phyloP scores from a whole-genome alignment of 1,140 invertebrate genomes.

The Bombyx mandarina region DNA sequence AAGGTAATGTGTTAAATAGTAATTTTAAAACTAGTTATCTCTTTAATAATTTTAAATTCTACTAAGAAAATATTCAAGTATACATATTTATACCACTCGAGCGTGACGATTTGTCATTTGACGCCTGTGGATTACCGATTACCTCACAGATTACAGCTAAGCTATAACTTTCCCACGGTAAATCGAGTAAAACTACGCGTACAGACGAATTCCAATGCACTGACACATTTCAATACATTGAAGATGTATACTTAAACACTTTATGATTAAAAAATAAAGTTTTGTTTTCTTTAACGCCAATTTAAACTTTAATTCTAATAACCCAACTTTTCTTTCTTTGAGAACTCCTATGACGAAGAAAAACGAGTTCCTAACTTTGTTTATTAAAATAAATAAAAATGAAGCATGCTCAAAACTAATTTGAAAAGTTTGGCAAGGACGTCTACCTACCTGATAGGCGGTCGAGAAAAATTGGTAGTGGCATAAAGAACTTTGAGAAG shows the following conservation, averaged over 20 bases:
- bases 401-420: constrained; percentile 35
- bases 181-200: background rate
- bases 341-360: constrained; percentile 3
- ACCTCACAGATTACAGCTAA: constrained; percentile 16
- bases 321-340: constrained; percentile 2
- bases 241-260: too few relatives aligned
- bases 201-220: too few relatives aligned
- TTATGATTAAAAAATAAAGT: too few relatives aligned
- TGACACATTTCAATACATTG: too few relatives aligned
- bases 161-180: constrained; percentile 47
- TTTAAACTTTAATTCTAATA: too few relatives aligned
- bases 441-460: constrained; percentile 52
- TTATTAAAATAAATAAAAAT: constrained; percentile 23
- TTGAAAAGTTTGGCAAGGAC: constrained; percentile 51
- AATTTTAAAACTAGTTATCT: too few relatives aligned
- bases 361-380: constrained; percentile 11
- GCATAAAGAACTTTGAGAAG: constrained; percentile 36
- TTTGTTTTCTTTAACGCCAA: too few relatives aligned
- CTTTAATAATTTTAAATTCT: too few relatives aligned
- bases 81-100: constrained; percentile 10
- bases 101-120: constrained; percentile 27
- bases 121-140: constrained; percentile 23
- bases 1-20: too few relatives aligned
- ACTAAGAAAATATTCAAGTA: background rate
- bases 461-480: constrained; percentile 43